phyloP scores from a whole-genome alignment of 2,113 vertebrate genomes.

The Xiphophorus hellerii region DNA sequence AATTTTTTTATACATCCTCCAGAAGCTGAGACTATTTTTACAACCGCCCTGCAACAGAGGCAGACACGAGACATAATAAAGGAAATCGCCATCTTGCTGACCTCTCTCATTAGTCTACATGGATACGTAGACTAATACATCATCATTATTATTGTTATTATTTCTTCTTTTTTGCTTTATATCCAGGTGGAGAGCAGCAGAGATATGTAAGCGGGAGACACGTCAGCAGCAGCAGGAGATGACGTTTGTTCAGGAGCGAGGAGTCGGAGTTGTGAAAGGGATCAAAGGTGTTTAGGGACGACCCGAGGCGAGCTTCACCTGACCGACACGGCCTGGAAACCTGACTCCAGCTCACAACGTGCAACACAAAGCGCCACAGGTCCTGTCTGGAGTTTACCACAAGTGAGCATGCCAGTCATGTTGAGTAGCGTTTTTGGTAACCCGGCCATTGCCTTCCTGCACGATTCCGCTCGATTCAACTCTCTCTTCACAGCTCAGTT shows the following conservation, averaged over 20 bases:
- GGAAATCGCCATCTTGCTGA: conserved; percentile 76
- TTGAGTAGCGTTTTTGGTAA: no score
- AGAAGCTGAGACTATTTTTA: conserved; percentile 79
- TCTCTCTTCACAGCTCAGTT: no score
- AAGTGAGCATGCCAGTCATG: no score
- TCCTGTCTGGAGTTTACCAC: background rate
- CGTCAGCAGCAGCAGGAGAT: conserved; percentile 21
- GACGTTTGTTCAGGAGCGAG: conserved; percentile 39
- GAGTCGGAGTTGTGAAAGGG: conserved; percentile 7
- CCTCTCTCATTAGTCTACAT: conserved; percentile 46
- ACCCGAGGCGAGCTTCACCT: background rate
- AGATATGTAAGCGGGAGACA: conserved; percentile 66
- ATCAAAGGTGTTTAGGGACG: conserved; percentile 23
- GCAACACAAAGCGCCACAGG: background rate
- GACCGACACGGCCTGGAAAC: background rate
- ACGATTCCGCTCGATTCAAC: no score
- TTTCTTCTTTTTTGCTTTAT: conserved; percentile 65
- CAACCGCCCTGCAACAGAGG: conserved; percentile 74
- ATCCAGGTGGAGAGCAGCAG: conserved; percentile 67
- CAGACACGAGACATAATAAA: conserved; percentile 80
- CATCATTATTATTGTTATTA: conserved; percentile 47
- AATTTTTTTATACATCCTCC: conserved; percentile 61
- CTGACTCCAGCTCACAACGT: background rate
- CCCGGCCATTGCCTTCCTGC: no score
- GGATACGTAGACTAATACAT: conserved; percentile 77